These are phyloP conservation scores for Bos indicus DNA, from an alignment of 2,113 vertebrate species.

Conservation along the genomic window DNA sequence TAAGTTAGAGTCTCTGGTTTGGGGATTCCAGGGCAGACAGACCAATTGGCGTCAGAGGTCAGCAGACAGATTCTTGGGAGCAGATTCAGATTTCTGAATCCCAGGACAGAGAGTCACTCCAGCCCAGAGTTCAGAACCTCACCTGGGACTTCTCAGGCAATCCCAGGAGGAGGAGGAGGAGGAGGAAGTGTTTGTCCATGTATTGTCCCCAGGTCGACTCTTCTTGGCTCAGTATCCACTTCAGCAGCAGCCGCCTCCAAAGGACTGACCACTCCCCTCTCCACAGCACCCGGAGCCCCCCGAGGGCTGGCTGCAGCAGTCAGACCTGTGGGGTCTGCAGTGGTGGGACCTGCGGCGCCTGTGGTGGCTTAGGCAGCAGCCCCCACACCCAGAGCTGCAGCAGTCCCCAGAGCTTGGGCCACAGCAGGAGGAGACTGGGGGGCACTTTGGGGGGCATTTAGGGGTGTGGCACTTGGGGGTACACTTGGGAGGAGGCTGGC, in stretches of 20 bases:
- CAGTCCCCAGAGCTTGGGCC: not conserved
- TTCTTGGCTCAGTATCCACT: not conserved
- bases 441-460: too few relatives aligned
- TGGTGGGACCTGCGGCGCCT: not conserved
- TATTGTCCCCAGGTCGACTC: not conserved
- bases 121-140: not conserved
- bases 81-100: not conserved
- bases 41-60: not conserved
- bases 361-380: conserved; percentile 37
- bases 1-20: not conserved
- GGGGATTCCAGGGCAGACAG: not conserved
- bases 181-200: not conserved
- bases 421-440: not conserved
- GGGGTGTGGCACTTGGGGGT: too few relatives aligned
- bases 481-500: too few relatives aligned
- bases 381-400: not conserved
- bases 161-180: not conserved
- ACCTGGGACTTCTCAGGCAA: not conserved
- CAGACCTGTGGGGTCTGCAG: not conserved
- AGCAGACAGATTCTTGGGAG: not conserved
- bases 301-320: not conserved
- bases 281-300: not conserved
- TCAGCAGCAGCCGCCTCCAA: conserved; percentile 31
- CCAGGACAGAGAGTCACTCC: not conserved
- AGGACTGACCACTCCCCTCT: not conserved